A percentile compares a stretch with the other conserved stretches of the same genome.
Conservation (phyloP, 2,888 invertebrate genomes). For the Mythimna lalbum region DNA sequence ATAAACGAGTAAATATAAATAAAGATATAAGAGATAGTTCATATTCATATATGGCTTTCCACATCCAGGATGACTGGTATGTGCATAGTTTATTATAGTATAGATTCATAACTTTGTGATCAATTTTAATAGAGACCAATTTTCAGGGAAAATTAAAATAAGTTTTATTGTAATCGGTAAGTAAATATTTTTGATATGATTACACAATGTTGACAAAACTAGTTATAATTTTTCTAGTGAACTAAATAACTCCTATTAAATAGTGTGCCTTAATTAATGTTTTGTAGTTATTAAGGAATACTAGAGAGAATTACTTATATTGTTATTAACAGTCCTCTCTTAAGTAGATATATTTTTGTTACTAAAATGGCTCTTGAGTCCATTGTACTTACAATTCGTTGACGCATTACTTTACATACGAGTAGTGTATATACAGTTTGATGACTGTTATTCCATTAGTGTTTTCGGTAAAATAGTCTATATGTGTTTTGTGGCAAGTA, state of each 20-base stretch:
- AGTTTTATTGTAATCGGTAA: neutral
- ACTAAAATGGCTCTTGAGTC: neutral
- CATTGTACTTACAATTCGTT: neutral
- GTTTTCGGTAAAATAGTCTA: neutral
- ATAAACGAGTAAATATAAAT: neutral
- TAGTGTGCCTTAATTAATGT: neutral
- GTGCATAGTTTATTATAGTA: neutral
- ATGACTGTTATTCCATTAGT: neutral
- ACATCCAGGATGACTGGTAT: neutral
- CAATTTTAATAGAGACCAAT: neutral
- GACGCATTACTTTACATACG: neutral
- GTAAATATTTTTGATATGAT: neutral
- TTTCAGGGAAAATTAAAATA: neutral
- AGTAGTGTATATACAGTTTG: neutral
- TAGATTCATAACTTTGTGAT: neutral
- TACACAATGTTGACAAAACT: neutral
- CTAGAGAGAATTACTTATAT: neutral
- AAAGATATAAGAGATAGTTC: neutral
- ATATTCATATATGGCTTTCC: neutral
- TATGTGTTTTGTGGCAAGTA: too few species aligned
- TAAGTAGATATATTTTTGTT: neutral
- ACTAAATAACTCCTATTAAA: neutral
- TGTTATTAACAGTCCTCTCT: neutral
- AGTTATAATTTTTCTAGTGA: neutral
- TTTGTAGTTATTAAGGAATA: neutral